Evolutionary conservation across 2,888 invertebrate genomes (phyloP), one percentile per base, ranked within the genome.

Genomic region (Ormyrus nitidulus): DNA sequence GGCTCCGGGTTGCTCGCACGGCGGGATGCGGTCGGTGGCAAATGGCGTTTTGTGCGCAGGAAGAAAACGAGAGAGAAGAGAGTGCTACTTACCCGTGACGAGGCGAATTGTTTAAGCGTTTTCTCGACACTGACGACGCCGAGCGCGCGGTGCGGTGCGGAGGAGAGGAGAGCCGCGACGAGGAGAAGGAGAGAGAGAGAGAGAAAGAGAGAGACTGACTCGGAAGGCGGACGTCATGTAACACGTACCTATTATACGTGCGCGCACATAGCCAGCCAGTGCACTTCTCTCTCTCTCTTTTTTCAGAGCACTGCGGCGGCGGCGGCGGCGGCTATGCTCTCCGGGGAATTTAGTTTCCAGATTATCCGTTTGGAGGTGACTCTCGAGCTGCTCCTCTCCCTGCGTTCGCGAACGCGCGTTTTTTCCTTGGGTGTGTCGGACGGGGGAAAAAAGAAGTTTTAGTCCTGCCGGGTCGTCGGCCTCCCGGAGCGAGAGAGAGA

Each of bases 21-120:
- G 34, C 48, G 61, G 34, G 19, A 49, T 61, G 48, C 49, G 61
- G 62, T 53, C 46, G 54, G 54, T n/a, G 46, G 62, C 64, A 74
- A 73, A 68, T 66, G 69, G 74, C 58, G 65, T 44, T 13, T 13
- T 49, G 74, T 66, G 65, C 46, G 62, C 44, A 53, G 4, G 34
- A 34, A 46, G 66, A 49, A 48, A 70, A 34, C 34, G 56, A 62
- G 53, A 64, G 51, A 64, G 65, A 48, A 49, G 78, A 54, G 56
- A 13, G 75, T 54, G 76, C 80, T 77, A 77, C 80, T 80, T 80
- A 80, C 76, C 80, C 71, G 80, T 80, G 76, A 80, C 80, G 80
- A 80, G 54, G 80, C 80, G 80, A 62, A 77, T 77, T 80, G 80
- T 80, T 72, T 77, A 72, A 80, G 76, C 80, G 76, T 76, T 72